These are phyloP conservation scores for Xiphophorus birchmanni DNA, from an alignment of 2,797 vertebrate species.

Conservation along the genomic window DNA sequence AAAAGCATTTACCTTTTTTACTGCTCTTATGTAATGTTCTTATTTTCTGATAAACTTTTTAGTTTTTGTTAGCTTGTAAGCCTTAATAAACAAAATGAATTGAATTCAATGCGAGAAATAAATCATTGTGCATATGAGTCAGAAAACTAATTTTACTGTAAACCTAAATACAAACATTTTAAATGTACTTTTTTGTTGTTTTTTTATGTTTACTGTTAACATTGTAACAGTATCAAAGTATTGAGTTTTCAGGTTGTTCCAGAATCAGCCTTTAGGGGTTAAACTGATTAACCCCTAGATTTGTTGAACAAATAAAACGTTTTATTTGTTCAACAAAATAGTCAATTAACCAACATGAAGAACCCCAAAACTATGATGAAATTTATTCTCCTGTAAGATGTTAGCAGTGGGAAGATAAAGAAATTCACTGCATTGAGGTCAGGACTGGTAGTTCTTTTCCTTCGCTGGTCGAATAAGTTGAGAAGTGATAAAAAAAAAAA, in stretches of 20 bases:
- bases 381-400: background rate
- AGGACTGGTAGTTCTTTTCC: background rate
- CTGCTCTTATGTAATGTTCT: too few relatives aligned
- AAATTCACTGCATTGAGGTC: background rate
- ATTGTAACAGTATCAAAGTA: background rate
- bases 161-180: background rate
- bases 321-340: too few relatives aligned
- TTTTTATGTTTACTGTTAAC: background rate
- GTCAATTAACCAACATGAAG: too few relatives aligned
- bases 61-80: background rate
- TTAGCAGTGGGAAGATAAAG: background rate
- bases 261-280: too few relatives aligned
- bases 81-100: background rate
- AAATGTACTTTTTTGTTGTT: too few relatives aligned
- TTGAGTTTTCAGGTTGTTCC: background rate
- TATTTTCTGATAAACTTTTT: background rate
- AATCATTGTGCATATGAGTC: background rate
- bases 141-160: background rate
- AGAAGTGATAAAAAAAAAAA: background rate
- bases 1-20: background rate
- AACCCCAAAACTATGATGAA: background rate
- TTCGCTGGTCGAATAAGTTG: background rate
- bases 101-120: background rate
- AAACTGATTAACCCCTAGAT: too few relatives aligned
- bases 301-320: too few relatives aligned